Evolutionary conservation across 2,888 invertebrate species (phyloP), one percentile per base, ranked within the genome.

Genomic region (Eristalis intricaria): DNA sequence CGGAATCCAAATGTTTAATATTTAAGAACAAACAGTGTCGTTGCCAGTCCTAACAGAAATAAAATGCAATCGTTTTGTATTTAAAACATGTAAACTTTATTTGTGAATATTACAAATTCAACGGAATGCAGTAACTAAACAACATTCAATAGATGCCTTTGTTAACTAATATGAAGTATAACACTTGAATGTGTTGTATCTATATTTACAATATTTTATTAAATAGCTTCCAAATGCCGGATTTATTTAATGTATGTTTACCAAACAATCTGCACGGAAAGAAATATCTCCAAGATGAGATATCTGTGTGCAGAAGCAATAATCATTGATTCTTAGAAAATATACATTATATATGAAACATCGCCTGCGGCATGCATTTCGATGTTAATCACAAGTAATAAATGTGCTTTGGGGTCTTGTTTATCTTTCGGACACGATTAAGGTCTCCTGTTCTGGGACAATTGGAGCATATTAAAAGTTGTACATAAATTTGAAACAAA

Each of bases 21-120:
- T 32, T 32, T 32, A n/a, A n/a, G 10, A 4, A 4, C 8, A 35
- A 10, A 35, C 1, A 8, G 10, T 29, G 5, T 29, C 29, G 29
- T 29, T 29, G 29, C 1, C 13, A 50, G 10, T 50, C 10, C 13
- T 19, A 7, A 50, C 11, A 4, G 23, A 60, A 60, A 26, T 23
- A 23, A 26, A 60, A 60, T 29, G 10, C 26, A 8, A 4, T 26
- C 23, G 13, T 26, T 23, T 5, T 5, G 11, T 29, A 60, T 60
- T 26, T 26, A 13, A 60, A 60, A 60, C 26, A 60, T 60, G 60
- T 60, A 26, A 60, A 60, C 60, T 60, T 60, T 60, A 60, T 60
- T 60, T 26, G 15, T 26, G 60, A 60, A 60, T 26, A 60, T 60
- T 60, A 60, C 60, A 60, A 60, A 60, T 60, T 60, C 26, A 60